Base-by-base conservation (phyloP, 2,797 vertebrate genomes). In the Anguilla pacifica region DNA sequence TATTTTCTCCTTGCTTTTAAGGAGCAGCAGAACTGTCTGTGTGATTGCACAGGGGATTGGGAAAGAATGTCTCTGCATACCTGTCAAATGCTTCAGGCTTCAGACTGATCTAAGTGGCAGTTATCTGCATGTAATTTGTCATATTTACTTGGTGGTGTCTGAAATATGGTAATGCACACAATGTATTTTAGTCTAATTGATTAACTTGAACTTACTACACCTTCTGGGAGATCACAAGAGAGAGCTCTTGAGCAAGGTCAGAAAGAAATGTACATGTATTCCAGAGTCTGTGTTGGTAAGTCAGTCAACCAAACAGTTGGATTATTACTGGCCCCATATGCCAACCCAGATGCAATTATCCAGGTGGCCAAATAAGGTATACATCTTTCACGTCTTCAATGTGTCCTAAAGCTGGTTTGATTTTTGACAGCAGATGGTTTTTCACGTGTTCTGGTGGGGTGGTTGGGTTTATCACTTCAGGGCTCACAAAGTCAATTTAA, bases 21-120 rank as follows among this genome's bases (percentile, higher is more conserved):
- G 89, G 88, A 88, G 88, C 89, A 91, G 88, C 87, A 88, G 89
- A 89, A 88, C 89, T 90, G 91, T 93, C 88, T 90, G 90, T 89
- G 88, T 93, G 77, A 86, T 88, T 70, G 22, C 86, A 6, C 57
- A 53, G 74, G 90, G 86, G 88, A 83, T 59, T 19, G 64, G 88
- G 59, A 35, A 64, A 64, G 88, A 53, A 53, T 87, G 55, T 81
- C 59, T 86, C 87, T 91, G 85, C 88, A 64, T 84, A 89, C 90
- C 86, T 88, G 83, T 64, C 86, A 87, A 87, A 46, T 67, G 39
- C 81, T 84, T 17, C 22, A 86, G 81, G 59, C 85, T 82, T 90
- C 43, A 82, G 25, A 51, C 79, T 51, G 28, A n/a, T 89, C 88
- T 51, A 89, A 89, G 86, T 55, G 82, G 28, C 55, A 85, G 64